phyloP scores from a whole-genome alignment of 2,888 invertebrate species.

The Cordilura impudica region DNA sequence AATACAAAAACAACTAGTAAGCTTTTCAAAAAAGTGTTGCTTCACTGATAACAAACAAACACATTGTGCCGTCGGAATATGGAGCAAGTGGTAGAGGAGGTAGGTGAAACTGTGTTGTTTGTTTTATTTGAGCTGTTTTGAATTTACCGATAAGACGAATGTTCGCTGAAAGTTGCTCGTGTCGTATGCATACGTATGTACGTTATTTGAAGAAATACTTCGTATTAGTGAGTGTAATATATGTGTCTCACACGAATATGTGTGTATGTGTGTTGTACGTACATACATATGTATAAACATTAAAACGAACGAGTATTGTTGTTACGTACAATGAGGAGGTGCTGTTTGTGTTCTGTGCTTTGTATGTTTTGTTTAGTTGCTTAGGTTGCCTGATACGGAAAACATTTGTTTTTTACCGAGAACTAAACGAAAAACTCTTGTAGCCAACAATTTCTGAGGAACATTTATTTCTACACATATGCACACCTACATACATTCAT shows the following conservation, averaged over 20 bases:
- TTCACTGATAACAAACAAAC: slow-evolving; percentile 59
- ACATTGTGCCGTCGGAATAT: slow-evolving; percentile 22
- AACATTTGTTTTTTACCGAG: slow-evolving; percentile 67
- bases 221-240: slow-evolving; percentile 14
- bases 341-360: slow-evolving; percentile 68
- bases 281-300: slow-evolving; percentile 32
- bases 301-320: slow-evolving; percentile 39
- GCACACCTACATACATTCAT: neutral
- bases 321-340: slow-evolving; percentile 16
- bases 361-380: slow-evolving; percentile 71
- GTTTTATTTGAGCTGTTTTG: slow-evolving; percentile 50
- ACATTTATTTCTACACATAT: slow-evolving; percentile 10
- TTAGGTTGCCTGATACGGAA: slow-evolving; percentile 74
- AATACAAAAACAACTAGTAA: neutral
- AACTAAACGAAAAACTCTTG: slow-evolving; percentile 23
- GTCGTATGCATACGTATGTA: slow-evolving; percentile 45
- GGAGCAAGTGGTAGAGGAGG: neutral
- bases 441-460: slow-evolving; percentile 41
- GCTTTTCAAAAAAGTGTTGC: slow-evolving; percentile 50
- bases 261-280: slow-evolving; percentile 27
- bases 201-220: slow-evolving; percentile 45
- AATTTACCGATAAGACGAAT: slow-evolving; percentile 57
- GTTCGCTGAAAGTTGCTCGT: slow-evolving; percentile 61
- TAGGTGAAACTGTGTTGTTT: slow-evolving; percentile 51
- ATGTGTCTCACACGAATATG: slow-evolving; percentile 9